Conservation (phyloP, 2,797 vertebrate genomes). For the Passerculus sandwichensis region DNA sequence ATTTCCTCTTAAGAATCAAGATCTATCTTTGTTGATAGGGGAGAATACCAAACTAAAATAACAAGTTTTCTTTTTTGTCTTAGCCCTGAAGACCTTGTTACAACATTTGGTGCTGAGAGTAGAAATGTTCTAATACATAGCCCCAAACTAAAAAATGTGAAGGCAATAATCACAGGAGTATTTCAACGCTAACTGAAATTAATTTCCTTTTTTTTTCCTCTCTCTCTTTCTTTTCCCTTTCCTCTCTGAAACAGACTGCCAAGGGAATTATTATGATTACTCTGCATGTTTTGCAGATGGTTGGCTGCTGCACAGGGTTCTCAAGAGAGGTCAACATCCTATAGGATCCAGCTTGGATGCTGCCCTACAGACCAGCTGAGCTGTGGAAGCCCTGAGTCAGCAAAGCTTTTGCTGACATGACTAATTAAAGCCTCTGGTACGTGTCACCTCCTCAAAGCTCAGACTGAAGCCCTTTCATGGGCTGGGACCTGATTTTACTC, state of each 20-base stretch:
- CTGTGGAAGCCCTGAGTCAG: constrained; percentile 48
- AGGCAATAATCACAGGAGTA: constrained; percentile 39
- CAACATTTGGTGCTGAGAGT: constrained; percentile 47
- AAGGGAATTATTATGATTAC: constrained; percentile 59
- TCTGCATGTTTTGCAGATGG: constrained; percentile 50
- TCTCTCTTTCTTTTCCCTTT: constrained; percentile 20
- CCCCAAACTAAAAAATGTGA: constrained; percentile 54
- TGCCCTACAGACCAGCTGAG: constrained; percentile 48
- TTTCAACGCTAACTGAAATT: constrained; percentile 32
- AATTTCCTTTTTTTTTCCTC: constrained; percentile 21
- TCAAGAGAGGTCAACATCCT: constrained; percentile 40
- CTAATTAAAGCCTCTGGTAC: constrained; percentile 24
- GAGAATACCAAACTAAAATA: constrained; percentile 27
- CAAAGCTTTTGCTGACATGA: constrained; percentile 43
- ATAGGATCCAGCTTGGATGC: constrained; percentile 44
- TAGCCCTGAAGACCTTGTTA: constrained; percentile 54
- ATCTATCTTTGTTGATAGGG: not conserved
- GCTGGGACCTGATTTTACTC: not conserved
- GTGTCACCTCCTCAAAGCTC: not conserved
- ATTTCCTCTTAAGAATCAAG: not conserved
- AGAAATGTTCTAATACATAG: constrained; percentile 56
- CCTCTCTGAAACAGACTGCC: constrained; percentile 57
- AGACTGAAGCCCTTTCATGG: not conserved
- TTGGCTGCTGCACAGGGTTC: constrained; percentile 23
- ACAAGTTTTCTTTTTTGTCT: not conserved